Evolutionary conservation across 1,140 invertebrate species (phyloP), one percentile per base, ranked within the genome.

Genomic region (Carposina sasakii): DNA sequence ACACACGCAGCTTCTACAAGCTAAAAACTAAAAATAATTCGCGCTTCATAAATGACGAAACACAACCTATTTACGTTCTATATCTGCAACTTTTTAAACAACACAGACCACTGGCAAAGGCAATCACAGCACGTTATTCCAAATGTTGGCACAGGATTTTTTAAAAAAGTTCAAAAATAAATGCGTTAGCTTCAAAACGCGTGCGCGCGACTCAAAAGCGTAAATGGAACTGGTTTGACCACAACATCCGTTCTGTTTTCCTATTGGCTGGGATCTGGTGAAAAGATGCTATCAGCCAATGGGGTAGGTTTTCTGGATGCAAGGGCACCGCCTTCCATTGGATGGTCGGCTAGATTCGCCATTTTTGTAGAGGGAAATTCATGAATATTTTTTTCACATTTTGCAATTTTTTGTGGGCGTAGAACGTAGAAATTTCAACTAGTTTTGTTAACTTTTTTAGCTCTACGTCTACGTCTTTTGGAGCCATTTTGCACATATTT

Each of bases 211-310:
- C 13, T 33, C 55, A 54, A 63, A 41, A 58, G 65, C 68, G 54
- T 75, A 79, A 79, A 78, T 78, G 71, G 72, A 73, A 82, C 78
- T 82, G 67, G 76, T 79, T 82, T 78, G 65, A 71, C 62, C 57
- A 56, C 54, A 69, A 73, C 68, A 68, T 69, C 68, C 67, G 59
- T 66, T 66, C 59, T 63, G 36, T 31, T 24, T 51, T 59, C 47
- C 65, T 61, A 79, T 82, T 82, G 78, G 78, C 62, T 45, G 60
- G 43, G 30, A 9, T 22, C 17, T 48, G 54, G 51, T 54, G 52
- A 57, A 63, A 57, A 54, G 53, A 31, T 54, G 17, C 16, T 54
- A 66, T 46, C 49, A 31, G 46, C 77, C 77, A 81, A 81, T 77
- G 8, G 48, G 13, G 39, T 47, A 5, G 24, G 13, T 42, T 48